These are phyloP conservation scores for Hydrochoerus hydrochaeris DNA, from an alignment of 2,113 vertebrate species.

Conservation along the genomic window DNA sequence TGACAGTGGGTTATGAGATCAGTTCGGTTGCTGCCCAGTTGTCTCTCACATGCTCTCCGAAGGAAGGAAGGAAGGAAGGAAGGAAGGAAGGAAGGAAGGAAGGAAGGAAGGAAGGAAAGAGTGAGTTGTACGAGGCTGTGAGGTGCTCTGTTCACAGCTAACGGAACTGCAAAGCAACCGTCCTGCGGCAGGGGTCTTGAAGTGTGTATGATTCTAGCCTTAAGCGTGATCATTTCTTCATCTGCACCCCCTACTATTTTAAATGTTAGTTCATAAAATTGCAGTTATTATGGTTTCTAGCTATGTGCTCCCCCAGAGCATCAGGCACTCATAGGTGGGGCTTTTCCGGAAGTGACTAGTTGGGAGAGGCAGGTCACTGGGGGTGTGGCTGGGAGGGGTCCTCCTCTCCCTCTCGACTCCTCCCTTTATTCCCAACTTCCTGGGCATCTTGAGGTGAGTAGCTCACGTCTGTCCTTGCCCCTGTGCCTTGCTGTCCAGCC, in stretches of 20 bases:
- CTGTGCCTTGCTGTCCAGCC: neutral
- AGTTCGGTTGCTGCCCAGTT: neutral
- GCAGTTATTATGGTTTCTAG: neutral
- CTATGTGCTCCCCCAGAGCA: neutral
- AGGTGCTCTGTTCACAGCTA: neutral
- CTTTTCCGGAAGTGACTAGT: neutral
- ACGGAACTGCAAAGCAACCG: neutral
- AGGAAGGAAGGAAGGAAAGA: neutral
- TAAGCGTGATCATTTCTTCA: constrained; percentile 12
- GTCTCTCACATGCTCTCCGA: neutral
- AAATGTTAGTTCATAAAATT: constrained; percentile 38
- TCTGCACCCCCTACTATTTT: neutral
- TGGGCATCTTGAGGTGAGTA: neutral
- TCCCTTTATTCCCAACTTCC: neutral
- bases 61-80: neutral
- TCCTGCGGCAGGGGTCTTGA: neutral
- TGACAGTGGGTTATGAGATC: neutral
- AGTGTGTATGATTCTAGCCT: neutral
- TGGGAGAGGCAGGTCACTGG: neutral
- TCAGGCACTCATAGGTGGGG: neutral
- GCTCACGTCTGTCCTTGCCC: neutral
- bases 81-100: neutral
- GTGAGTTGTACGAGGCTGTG: neutral
- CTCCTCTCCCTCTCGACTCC: neutral
- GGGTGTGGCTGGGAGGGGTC: neutral